phyloP scores from a whole-genome alignment of 2,888 invertebrate genomes.

The Nebria salina region DNA sequence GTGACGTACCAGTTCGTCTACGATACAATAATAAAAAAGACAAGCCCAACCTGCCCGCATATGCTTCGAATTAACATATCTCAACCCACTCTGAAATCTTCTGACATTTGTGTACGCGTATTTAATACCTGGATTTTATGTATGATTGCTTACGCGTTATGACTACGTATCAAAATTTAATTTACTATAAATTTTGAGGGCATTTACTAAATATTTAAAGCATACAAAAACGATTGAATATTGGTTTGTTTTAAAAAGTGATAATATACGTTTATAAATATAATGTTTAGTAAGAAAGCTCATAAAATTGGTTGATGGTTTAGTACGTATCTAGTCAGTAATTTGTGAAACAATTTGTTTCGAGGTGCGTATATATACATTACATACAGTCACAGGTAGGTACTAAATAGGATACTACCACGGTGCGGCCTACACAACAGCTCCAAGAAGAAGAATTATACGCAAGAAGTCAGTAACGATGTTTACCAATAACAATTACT shows the following conservation, averaged over 20 bases:
- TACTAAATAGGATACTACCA: neutral
- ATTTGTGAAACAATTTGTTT: constrained; percentile 38
- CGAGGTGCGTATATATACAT: constrained; percentile 4
- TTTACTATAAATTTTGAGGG: too few relatives aligned
- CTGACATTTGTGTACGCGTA: neutral
- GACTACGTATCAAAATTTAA: too few relatives aligned
- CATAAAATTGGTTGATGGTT: neutral
- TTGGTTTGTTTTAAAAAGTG: too few relatives aligned
- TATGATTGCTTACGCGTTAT: neutral
- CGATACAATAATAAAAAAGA: too few relatives aligned
- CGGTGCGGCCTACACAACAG: neutral
- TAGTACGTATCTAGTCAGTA: neutral
- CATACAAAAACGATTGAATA: too few relatives aligned
- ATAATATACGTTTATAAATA: too few relatives aligned
- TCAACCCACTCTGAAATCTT: constrained; percentile 2
- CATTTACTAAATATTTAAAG: too few relatives aligned
- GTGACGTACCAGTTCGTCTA: too few relatives aligned
- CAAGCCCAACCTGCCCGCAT: constrained; percentile 16
- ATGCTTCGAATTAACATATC: constrained; percentile 11
- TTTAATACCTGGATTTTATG: neutral
- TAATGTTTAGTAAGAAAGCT: too few relatives aligned
- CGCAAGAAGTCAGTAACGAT: neutral
- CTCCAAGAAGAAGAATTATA: neutral
- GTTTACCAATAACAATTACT: constrained; percentile 1
- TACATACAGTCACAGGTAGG: constrained; percentile 8